These are phyloP conservation scores for Lymantria monacha DNA, from an alignment of 2,888 invertebrate species.

Conservation along the genomic window DNA sequence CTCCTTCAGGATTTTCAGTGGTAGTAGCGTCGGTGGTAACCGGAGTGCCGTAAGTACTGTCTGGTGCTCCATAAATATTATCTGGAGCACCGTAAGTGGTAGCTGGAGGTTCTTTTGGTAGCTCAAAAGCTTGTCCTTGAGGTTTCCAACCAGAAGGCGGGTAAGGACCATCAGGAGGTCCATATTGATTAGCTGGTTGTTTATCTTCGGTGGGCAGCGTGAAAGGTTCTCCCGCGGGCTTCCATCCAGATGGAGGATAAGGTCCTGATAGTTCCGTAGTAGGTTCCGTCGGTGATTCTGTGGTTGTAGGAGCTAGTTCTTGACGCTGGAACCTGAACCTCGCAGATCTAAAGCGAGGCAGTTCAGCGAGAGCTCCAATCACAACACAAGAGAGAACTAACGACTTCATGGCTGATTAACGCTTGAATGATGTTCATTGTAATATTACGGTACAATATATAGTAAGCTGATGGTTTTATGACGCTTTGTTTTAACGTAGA, in stretches of 20 bases:
- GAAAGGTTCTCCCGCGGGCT: conserved; percentile 61
- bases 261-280: conserved; percentile 59
- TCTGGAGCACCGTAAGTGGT: conserved; percentile 58
- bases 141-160: conserved; percentile 74
- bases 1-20: conserved; percentile 63
- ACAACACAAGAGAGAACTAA: conserved; percentile 55
- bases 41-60: conserved; percentile 54
- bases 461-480: conserved; percentile 52
- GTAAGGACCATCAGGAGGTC: conserved; percentile 49
- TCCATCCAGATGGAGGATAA: conserved; percentile 68
- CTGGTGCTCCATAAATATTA: conserved; percentile 56
- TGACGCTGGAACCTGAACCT: conserved; percentile 73
- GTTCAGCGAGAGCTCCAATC: conserved; percentile 58
- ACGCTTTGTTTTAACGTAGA: conserved; percentile 65
- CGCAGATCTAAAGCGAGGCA: conserved; percentile 71
- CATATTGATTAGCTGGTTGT: conserved; percentile 39
- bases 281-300: conserved; percentile 59
- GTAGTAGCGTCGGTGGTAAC: conserved; percentile 50
- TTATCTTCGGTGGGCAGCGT: conserved; percentile 48
- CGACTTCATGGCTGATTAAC: conserved; percentile 57
- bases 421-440: conserved; percentile 44
- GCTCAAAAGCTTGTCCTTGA: conserved; percentile 56
- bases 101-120: conserved; percentile 57
- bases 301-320: conserved; percentile 69
- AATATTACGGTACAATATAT: conserved; percentile 45